Percentiles rank a stretch among this genome's conserved stretches.
These are phyloP conservation scores for Ostrea denselamellosa DNA, from an alignment of 1,140 invertebrate species.

Conservation along the genomic window DNA sequence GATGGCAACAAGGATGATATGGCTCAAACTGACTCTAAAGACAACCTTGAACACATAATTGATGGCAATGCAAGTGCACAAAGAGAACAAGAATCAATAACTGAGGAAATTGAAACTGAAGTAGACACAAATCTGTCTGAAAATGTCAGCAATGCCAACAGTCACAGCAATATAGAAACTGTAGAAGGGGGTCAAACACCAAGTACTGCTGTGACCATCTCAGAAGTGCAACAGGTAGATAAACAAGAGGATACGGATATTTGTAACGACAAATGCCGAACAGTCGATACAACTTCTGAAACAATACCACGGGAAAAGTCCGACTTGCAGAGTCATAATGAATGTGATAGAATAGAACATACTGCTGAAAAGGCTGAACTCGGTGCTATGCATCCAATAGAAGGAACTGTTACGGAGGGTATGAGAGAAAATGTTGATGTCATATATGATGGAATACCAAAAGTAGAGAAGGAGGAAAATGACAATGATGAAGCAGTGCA, in stretches of 20 bases:
- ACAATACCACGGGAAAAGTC: not conserved
- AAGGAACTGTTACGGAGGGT: not conserved
- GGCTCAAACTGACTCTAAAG: not conserved
- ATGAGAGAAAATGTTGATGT: not conserved
- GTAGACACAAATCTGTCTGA: not conserved
- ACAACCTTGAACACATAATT: not conserved
- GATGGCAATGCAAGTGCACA: constrained; percentile 1
- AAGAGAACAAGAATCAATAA: not conserved
- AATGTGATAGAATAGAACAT: not conserved
- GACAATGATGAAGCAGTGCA: constrained; percentile 18
- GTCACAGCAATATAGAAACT: not conserved
- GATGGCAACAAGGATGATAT: not conserved
- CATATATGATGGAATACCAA: not conserved
- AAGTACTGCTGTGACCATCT: not conserved
- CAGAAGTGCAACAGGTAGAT: not conserved
- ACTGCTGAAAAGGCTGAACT: not conserved
- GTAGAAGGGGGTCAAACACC: not conserved
- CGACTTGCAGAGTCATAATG: not conserved
- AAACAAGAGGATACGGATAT: not conserved
- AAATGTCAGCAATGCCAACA: not conserved
- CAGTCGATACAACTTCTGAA: not conserved
- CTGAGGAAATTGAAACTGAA: not conserved
- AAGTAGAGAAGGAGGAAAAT: not conserved
- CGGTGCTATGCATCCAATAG: not conserved
- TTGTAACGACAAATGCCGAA: not conserved